These are phyloP conservation scores for Drosophila subsilvestris DNA, from an alignment of 2,888 invertebrate genomes.

Conservation along the genomic window DNA sequence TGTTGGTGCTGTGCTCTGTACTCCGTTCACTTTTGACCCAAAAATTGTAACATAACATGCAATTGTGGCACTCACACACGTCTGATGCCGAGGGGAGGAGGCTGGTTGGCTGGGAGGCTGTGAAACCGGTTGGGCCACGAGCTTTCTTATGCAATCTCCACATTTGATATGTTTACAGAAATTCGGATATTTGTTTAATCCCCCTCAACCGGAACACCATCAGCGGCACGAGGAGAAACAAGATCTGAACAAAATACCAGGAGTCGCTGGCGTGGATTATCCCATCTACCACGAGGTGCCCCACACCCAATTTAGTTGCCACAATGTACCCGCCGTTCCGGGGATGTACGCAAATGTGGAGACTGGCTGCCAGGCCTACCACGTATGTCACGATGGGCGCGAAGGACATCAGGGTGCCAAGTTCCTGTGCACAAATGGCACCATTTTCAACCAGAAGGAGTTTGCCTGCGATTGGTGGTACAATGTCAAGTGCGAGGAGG, in stretches of 20 bases:
- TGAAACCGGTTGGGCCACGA: conserved; percentile 64
- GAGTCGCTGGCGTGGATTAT: conserved; percentile 91
- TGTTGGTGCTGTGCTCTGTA: conserved; percentile 6
- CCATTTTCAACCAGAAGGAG: conserved; percentile 93
- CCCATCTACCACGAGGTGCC: conserved; percentile 92
- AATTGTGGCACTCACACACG: conserved; percentile 52
- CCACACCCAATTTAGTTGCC: conserved; percentile 91
- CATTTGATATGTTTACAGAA: conserved; percentile 66
- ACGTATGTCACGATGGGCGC: conserved; percentile 93
- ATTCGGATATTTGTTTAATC: conserved; percentile 81
- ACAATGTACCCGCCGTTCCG: conserved; percentile 90
- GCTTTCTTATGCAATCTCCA: conserved; percentile 61
- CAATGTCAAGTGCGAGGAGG: conserved; percentile 92
- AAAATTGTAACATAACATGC: conserved; percentile 76
- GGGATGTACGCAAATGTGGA: conserved; percentile 97
- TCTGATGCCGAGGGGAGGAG: conserved; percentile 10
- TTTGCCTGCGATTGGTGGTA: conserved; percentile 97
- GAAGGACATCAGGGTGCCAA: conserved; percentile 93
- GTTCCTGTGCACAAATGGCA: conserved; percentile 94
- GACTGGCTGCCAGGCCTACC: conserved; percentile 95
- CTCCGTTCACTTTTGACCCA: conserved; percentile 84
- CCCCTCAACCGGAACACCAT: conserved; percentile 67
- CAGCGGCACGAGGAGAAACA: conserved; percentile 84
- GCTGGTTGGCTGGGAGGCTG: conserved; percentile 43
- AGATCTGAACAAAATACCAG: conserved; percentile 92